Conservation (phyloP, 1,140 invertebrate genomes). For the Chironomus tepperi region DNA sequence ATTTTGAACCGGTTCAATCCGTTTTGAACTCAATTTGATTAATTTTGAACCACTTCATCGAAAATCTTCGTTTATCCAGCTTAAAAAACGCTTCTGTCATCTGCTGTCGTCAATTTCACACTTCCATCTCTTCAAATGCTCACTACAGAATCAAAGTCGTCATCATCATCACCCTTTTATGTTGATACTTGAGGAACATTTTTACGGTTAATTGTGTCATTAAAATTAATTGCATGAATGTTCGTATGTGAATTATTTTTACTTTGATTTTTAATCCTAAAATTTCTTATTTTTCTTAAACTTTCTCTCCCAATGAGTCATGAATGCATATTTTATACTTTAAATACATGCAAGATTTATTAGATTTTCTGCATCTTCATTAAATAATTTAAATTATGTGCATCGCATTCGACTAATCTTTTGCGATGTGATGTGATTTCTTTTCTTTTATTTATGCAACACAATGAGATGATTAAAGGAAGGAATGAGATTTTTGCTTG, state of each 20-base stretch:
- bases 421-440: too few species aligned
- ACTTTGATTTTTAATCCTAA: background rate
- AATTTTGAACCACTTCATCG: too few species aligned
- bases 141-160: background rate
- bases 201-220: slow-evolving; percentile 1
- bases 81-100: too few species aligned
- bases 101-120: too few species aligned
- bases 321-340: background rate
- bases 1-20: too few species aligned
- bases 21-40: too few species aligned
- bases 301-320: background rate
- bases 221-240: slow-evolving; percentile 9
- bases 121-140: background rate
- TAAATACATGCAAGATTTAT: slow-evolving; percentile 4
- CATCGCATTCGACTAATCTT: background rate
- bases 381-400: slow-evolving; percentile 2
- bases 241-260: background rate
- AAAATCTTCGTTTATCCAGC: too few species aligned
- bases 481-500: too few species aligned
- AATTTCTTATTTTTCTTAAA: background rate
- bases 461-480: too few species aligned
- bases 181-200: background rate
- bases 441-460: too few species aligned
- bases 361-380: background rate
- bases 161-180: background rate